Percentiles rank a stretch among this genome's conserved stretches.
Evolutionary conservation across 2,113 vertebrate species (phyloP).

Genomic region (Hippoglossus stenolepis): DNA sequence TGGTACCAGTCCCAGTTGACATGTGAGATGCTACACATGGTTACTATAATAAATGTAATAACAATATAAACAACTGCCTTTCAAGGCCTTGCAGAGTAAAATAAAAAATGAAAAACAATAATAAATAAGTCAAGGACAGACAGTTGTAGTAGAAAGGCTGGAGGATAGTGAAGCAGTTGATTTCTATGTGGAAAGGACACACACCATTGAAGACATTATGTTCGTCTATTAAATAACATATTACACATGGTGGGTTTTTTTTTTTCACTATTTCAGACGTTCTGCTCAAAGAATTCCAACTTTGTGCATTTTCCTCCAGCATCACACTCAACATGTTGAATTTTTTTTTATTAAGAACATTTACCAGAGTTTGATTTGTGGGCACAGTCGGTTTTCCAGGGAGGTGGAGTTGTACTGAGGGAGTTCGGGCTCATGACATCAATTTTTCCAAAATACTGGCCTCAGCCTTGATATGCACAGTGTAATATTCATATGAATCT

Average conservation of each 20-base stretch:
- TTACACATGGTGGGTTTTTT: neutral
- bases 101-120: too few relatives aligned
- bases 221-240: neutral
- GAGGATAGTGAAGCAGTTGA: neutral
- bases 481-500: neutral
- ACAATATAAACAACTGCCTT: too few relatives aligned
- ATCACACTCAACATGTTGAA: neutral
- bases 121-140: too few relatives aligned
- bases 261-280: neutral
- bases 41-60: too few relatives aligned
- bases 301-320: neutral
- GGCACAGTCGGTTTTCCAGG: neutral
- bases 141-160: too few relatives aligned
- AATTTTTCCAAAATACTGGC: constrained; percentile 1
- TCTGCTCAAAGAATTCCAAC: too few relatives aligned
- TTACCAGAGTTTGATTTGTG: neutral
- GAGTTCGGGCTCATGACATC: neutral
- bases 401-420: neutral
- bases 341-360: neutral
- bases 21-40: too few relatives aligned
- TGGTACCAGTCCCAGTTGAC: too few relatives aligned
- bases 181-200: neutral
- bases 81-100: too few relatives aligned
- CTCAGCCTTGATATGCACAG: neutral
- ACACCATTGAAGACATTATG: neutral